phyloP scores from a whole-genome alignment of 2,797 vertebrate species.

The Gila robusta region DNA sequence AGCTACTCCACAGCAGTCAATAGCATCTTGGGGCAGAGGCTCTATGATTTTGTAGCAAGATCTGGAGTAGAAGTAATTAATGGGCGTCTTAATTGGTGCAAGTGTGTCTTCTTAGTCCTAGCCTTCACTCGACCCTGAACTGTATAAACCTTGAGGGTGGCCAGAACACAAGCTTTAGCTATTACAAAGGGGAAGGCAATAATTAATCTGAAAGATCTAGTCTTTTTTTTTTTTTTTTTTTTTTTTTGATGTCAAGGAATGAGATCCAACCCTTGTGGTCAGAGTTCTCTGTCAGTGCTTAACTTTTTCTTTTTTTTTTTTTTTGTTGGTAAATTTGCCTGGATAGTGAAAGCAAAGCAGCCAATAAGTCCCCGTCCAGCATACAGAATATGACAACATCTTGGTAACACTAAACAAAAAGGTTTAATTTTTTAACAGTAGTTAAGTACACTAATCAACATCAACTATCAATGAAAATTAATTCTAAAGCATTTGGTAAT shows the following conservation, averaged over 20 bases:
- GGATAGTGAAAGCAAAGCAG: neutral
- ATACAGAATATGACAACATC: neutral
- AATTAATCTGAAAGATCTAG: slow-evolving; percentile 72
- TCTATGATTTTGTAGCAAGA: slow-evolving; percentile 71
- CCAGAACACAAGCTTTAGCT: slow-evolving; percentile 70
- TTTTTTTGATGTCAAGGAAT: neutral
- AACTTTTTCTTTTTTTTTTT: neutral
- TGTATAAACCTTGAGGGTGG: slow-evolving; percentile 77
- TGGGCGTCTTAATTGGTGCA: slow-evolving; percentile 78
- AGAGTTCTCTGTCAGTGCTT: neutral
- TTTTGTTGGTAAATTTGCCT: neutral
- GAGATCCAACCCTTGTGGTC: neutral
- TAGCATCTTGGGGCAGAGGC: slow-evolving; percentile 62
- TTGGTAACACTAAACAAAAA: neutral
- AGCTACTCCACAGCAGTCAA: slow-evolving; percentile 27
- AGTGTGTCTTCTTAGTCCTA: slow-evolving; percentile 66
- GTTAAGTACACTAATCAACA: neutral
- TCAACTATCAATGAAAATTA: neutral
- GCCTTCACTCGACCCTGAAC: slow-evolving; percentile 70
- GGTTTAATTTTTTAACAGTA: neutral
- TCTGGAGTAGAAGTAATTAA: slow-evolving; percentile 79
- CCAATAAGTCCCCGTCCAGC: neutral
- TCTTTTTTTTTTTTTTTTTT: too few relatives aligned
- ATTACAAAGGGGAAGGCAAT: slow-evolving; percentile 71
- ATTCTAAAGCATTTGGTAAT: neutral